phyloP scores from a whole-genome alignment of 2,113 vertebrate species.

The Pseudorhombus dupliciocellatus region DNA sequence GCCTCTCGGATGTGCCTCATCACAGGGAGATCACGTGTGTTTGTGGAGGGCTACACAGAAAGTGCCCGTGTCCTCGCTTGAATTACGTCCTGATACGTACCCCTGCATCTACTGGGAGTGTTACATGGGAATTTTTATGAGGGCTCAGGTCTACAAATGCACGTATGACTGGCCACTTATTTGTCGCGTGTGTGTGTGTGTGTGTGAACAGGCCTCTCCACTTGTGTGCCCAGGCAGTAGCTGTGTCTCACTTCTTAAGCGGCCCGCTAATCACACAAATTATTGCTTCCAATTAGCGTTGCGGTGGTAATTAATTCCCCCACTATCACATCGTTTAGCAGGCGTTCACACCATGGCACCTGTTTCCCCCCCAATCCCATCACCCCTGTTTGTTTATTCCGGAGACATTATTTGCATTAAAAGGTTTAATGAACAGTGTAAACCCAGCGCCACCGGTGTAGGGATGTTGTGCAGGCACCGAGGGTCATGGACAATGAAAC shows the following conservation, averaged over 20 bases:
- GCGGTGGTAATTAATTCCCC: constrained; percentile 99
- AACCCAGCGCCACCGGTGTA: constrained; percentile 82
- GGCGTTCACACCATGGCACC: constrained; percentile 97
- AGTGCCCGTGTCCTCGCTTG: background rate
- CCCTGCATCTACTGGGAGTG: background rate
- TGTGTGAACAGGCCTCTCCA: background rate
- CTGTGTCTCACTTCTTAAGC: constrained; percentile 96
- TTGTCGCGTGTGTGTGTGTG: background rate
- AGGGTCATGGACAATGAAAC: constrained; percentile 81
- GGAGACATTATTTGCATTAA: constrained; percentile 96
- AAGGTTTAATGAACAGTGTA: constrained; percentile 91
- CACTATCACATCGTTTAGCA: constrained; percentile 99
- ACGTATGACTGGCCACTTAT: background rate
- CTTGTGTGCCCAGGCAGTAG: constrained; percentile 85
- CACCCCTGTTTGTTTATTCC: constrained; percentile 91
- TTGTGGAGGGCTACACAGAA: constrained; percentile 47
- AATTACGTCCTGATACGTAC: background rate
- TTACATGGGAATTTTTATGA: background rate
- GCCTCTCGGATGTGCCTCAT: constrained; percentile 84
- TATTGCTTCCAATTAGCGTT: constrained; percentile 99
- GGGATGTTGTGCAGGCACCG: constrained; percentile 75
- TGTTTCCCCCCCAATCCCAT: constrained; percentile 84
- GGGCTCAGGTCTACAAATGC: background rate
- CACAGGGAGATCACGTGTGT: constrained; percentile 77
- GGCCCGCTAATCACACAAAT: constrained; percentile 99